Base-by-base conservation (phyloP, 2,113 vertebrate genomes). In the Chrysemys picta region DNA sequence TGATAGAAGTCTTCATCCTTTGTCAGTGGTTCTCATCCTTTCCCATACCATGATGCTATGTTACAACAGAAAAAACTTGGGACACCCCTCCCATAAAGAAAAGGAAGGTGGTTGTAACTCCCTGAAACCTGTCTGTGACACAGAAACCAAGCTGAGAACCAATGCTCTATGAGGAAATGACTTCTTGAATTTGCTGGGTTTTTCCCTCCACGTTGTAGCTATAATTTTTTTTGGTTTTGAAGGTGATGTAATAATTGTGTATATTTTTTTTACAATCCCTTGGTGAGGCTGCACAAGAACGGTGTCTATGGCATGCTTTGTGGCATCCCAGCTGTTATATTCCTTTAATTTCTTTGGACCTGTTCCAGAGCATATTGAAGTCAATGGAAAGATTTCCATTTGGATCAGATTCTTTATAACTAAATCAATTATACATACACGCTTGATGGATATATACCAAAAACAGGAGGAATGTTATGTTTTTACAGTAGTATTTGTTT, bases 271-370 rank as follows among this genome's bases (percentile, higher is more conserved):
- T 52, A 13, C 24, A 82, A 24, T 62, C 47, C 17, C 54, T 59
- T 2, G 31, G 31, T 53, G 25, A 82, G 92, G 31, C 82, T 87
- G 7, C 75, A 78, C 84, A 82, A 83, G 80, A 91, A n/a, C 80
- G 89, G 29, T 85, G 38, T 13, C 54, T 93, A 84, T 62, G 69
- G 12, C 84, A 49, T 53, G 31, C 90, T 78, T 38, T 82, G 3
- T 3, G 45, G 80, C 89, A 86, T 80, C 93, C 80, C 89, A 95
- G 87, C 93, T 95, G 62, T 93, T 82, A 50, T 49, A 50, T 82
- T 78, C n/a, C 85, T 94, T 94, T 95, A 31, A 57, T 88, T 8
- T 19, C 56, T 84, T 88, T 95, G 94, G 89, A 94, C 93, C 45
- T 2, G 4, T 45, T 91, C 87, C 96, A 96, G 83, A 88, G 6